Evolutionary conservation across 2,797 vertebrate species (phyloP), one percentile per base, ranked within the genome.

Genomic region (Phaenicophaeus curvirostris): DNA sequence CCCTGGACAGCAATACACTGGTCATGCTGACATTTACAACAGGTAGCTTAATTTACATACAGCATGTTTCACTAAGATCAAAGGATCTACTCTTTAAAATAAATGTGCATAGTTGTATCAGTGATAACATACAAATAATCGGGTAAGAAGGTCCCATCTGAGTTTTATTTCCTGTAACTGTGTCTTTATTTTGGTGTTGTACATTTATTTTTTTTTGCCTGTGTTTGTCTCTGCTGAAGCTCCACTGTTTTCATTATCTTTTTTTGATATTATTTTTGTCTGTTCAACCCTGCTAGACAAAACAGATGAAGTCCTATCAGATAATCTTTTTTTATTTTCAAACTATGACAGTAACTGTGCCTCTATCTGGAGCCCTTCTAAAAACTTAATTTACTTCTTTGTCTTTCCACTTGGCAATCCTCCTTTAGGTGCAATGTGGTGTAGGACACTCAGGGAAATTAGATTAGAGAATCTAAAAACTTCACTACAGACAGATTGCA

Each of bases 401-500:
- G 73, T 76, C 67, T 92, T 87, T 15, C 28, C 12, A 69, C 75
- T 90, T 90, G 55, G 35, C 73, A 87, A 58, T 5, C 12, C 16
- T 83, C 42, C 30, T 85, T 89, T 85, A 90, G 94, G 85, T 50
- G 28, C 24, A 85, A 13, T 23, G 33, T 58, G 87, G 66, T 25
- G 1, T 81, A 89, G 33, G 57, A 82, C 30, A 68, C 27, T 84
- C 42, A 62, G 21, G 25, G 33, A 80, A 93, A 87, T 89, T 65
- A 77, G 42, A 95, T 87, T 25, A 90, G 63, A 21, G 61, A 79
- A 85, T 81, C 2, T 37, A 51, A 89, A 90, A 95, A 87, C 19
- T 87, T 87, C 41, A 88, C 21, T 80, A 41, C 51, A 81, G 62
- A 68, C 19, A 82, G 67, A 44, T 65, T 83, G 37, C 65, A 85